Percentiles rank a stretch among this genome's conserved stretches.
Evolutionary conservation across 1,140 invertebrate species (phyloP).

Genomic region (Drosophila ironensis): DNA sequence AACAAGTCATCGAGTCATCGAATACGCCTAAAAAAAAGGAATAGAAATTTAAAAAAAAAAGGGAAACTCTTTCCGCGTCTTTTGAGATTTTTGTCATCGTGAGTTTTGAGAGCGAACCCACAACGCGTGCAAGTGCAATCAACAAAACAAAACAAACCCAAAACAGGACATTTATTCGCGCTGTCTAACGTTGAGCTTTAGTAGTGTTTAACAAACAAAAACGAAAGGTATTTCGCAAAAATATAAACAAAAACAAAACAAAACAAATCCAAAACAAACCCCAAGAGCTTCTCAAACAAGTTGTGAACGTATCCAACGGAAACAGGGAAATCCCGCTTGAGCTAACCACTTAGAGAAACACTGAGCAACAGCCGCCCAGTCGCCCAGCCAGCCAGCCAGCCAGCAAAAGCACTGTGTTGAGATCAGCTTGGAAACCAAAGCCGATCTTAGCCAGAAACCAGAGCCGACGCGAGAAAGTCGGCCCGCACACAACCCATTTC

Average conservation of each 20-base stretch:
- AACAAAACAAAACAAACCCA: constrained; percentile 33
- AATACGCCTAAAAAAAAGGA: too few species aligned
- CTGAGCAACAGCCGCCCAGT: too few species aligned
- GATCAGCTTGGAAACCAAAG: constrained; percentile 19
- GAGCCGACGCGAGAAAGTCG: constrained; percentile 54
- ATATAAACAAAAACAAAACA: constrained; percentile 25
- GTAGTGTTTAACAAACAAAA: constrained; percentile 58
- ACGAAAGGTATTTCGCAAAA: constrained; percentile 16
- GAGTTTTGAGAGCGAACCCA: constrained; percentile 41
- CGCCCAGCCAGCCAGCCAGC: too few species aligned
- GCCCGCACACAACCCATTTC: constrained; percentile 43
- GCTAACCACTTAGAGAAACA: not conserved
- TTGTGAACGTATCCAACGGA: constrained; percentile 56
- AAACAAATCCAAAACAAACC: constrained; percentile 19
- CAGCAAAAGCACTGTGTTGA: not conserved
- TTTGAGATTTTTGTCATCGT: constrained; percentile 44
- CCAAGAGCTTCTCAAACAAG: constrained; percentile 74
- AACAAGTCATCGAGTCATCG: constrained; percentile 45
- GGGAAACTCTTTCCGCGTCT: constrained; percentile 22
- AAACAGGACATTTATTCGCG: constrained; percentile 55
- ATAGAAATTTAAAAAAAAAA: constrained; percentile 8
- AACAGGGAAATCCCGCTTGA: constrained; percentile 17
- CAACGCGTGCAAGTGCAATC: constrained; percentile 78
- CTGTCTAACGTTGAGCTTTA: constrained; percentile 71
- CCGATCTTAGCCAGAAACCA: constrained; percentile 27